phyloP scores from a whole-genome alignment of 1,140 invertebrate species.

The Aphelinus atriplicis region DNA sequence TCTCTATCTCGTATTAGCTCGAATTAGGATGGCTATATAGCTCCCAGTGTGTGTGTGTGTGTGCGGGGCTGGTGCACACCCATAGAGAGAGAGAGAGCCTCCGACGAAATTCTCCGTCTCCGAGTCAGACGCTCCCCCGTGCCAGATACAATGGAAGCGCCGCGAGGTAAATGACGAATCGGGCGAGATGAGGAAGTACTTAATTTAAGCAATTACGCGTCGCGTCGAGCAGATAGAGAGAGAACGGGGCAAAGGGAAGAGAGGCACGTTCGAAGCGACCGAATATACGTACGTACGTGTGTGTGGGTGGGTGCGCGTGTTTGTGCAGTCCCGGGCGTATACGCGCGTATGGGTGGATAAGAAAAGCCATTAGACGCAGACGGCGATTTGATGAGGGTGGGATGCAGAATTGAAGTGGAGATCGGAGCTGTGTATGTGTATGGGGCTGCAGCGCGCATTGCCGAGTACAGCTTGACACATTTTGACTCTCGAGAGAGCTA shows the following conservation, averaged over 20 bases:
- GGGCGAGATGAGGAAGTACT: slow-evolving; percentile 42
- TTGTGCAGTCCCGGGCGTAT: background rate
- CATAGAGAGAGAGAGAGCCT: slow-evolving; percentile 1
- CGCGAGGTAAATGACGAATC: slow-evolving; percentile 40
- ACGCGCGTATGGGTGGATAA: slow-evolving; percentile 2
- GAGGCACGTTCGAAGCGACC: background rate
- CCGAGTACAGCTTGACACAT: slow-evolving; percentile 10
- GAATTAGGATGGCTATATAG: slow-evolving; percentile 31
- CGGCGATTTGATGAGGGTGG: background rate
- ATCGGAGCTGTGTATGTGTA: too few species aligned
- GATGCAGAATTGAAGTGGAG: too few species aligned
- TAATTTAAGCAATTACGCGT: slow-evolving; percentile 41
- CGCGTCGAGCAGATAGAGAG: background rate
- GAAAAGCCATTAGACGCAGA: slow-evolving; percentile 38
- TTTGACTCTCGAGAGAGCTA: slow-evolving; percentile 17
- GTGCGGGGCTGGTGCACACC: background rate
- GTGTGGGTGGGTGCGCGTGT: slow-evolving; percentile 1
- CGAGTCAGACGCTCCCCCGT: background rate
- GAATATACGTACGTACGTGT: background rate
- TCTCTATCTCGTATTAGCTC: slow-evolving; percentile 28
- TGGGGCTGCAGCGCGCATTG: too few species aligned
- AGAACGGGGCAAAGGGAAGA: background rate
- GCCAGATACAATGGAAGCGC: slow-evolving; percentile 20
- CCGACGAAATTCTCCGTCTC: slow-evolving; percentile 24
- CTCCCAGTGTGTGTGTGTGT: background rate